Conservation (phyloP, 2,797 vertebrate genomes). For the Chelidonichthys spinosus region DNA sequence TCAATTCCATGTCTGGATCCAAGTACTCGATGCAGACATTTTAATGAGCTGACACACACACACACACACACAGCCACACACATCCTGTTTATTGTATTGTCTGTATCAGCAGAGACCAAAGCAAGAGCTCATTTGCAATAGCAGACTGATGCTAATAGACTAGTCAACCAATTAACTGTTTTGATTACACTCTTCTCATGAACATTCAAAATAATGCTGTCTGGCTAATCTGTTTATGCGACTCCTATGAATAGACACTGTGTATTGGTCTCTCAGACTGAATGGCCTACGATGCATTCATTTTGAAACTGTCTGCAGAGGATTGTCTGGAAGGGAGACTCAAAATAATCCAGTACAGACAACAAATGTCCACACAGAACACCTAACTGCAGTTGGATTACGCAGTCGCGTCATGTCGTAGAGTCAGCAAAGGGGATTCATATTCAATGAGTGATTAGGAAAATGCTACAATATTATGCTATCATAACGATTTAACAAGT, state of each 20-base stretch:
- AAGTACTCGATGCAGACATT: slow-evolving; percentile 47
- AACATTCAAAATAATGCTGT: slow-evolving; percentile 58
- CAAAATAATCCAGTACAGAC: slow-evolving; percentile 23
- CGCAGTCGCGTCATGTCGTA: no score
- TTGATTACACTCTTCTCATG: slow-evolving; percentile 62
- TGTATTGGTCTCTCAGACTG: slow-evolving; percentile 38
- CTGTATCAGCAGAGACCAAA: slow-evolving; percentile 39
- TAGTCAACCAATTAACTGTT: slow-evolving; percentile 55
- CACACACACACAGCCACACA: neutral
- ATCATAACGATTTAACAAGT: slow-evolving; percentile 18
- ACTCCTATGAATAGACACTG: slow-evolving; percentile 45
- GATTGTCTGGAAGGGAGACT: slow-evolving; percentile 42
- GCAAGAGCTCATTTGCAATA: slow-evolving; percentile 16
- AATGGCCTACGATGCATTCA: slow-evolving; percentile 44
- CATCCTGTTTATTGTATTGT: slow-evolving; percentile 18
- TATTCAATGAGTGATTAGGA: slow-evolving; percentile 13
- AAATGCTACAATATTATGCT: slow-evolving; percentile 15
- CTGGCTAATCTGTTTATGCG: slow-evolving; percentile 58
- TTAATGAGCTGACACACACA: slow-evolving; percentile 46
- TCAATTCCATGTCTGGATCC: slow-evolving; percentile 40
- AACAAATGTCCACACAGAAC: neutral
- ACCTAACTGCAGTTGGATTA: slow-evolving; percentile 1
- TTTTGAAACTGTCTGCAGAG: slow-evolving; percentile 52
- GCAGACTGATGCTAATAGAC: slow-evolving; percentile 28
- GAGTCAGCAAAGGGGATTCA: neutral